Percentiles rank a stretch among this genome's conserved stretches.
Conservation (phyloP, 2,797 vertebrate species). For the Argentina silus region DNA sequence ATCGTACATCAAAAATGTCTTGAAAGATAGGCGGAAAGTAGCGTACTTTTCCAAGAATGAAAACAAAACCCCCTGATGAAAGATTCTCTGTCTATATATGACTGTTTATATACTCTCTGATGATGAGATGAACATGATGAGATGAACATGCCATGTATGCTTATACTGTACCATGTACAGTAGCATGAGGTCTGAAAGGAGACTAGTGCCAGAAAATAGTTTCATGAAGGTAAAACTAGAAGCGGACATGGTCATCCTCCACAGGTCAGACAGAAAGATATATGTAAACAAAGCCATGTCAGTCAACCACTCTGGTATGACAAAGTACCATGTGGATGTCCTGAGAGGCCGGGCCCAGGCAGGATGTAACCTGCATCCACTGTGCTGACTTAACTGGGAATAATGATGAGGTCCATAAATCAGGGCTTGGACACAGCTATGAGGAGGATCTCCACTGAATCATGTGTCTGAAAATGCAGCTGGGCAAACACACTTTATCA, state of each 20-base stretch:
- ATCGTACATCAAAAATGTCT: not conserved
- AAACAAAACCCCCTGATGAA: not conserved
- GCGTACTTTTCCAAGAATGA: not conserved
- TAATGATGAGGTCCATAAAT: slow-evolving; percentile 36
- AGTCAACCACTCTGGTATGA: slow-evolving; percentile 17
- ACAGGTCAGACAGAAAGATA: not conserved
- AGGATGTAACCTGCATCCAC: slow-evolving; percentile 15
- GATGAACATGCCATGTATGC: not conserved
- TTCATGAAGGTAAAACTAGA: not conserved
- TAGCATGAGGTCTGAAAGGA: not conserved
- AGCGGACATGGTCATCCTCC: not conserved
- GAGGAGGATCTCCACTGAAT: slow-evolving; percentile 27
- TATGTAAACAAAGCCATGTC: slow-evolving; percentile 21
- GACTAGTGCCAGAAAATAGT: not conserved
- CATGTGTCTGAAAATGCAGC: slow-evolving; percentile 25
- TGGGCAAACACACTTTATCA: slow-evolving; percentile 48
- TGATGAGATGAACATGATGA: not conserved
- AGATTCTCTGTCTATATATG: not conserved
- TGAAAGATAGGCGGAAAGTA: not conserved
- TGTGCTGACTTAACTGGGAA: slow-evolving; percentile 19
- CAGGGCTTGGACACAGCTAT: slow-evolving; percentile 30
- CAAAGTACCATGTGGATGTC: not conserved
- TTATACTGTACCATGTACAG: not conserved
- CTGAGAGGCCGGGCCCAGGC: slow-evolving; percentile 8
- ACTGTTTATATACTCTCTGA: not conserved